These are phyloP conservation scores for Asarcornis scutulata DNA, from an alignment of 2,113 vertebrate species.

Conservation along the genomic window DNA sequence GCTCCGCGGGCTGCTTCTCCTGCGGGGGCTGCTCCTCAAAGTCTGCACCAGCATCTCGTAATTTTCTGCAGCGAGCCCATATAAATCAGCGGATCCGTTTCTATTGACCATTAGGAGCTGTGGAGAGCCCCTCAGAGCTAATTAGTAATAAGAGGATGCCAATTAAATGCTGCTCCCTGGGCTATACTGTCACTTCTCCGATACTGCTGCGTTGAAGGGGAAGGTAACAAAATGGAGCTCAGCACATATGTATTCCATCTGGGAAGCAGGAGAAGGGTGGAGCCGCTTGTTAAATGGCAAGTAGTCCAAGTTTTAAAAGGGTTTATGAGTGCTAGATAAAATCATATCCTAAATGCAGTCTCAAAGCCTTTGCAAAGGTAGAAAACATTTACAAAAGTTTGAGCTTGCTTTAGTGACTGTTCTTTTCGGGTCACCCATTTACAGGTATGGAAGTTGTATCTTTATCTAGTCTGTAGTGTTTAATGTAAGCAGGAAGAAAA, in stretches of 20 bases:
- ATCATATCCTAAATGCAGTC: neutral
- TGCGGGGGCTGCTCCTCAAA: neutral
- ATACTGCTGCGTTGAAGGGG: neutral
- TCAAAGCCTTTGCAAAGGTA: neutral
- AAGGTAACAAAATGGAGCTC: slow-evolving; percentile 18
- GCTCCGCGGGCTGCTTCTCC: neutral
- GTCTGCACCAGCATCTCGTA: neutral
- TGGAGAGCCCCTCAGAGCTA: neutral
- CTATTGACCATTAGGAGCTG: neutral
- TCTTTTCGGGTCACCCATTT: neutral
- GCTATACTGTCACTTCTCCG: neutral
- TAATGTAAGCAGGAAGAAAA: neutral
- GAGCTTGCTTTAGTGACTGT: neutral
- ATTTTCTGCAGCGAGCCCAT: neutral
- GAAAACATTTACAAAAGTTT: neutral
- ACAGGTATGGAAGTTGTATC: neutral
- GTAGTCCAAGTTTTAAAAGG: neutral
- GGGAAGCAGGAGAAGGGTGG: slow-evolving; percentile 36
- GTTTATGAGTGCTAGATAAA: slow-evolving; percentile 16
- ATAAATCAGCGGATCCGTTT: neutral
- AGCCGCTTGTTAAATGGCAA: slow-evolving; percentile 4
- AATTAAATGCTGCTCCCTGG: neutral
- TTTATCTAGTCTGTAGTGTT: neutral
- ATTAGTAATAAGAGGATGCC: slow-evolving; percentile 17
- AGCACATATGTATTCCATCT: neutral